phyloP scores from a whole-genome alignment of 2,797 vertebrate genomes.

The Sebastes taczanowskii region DNA sequence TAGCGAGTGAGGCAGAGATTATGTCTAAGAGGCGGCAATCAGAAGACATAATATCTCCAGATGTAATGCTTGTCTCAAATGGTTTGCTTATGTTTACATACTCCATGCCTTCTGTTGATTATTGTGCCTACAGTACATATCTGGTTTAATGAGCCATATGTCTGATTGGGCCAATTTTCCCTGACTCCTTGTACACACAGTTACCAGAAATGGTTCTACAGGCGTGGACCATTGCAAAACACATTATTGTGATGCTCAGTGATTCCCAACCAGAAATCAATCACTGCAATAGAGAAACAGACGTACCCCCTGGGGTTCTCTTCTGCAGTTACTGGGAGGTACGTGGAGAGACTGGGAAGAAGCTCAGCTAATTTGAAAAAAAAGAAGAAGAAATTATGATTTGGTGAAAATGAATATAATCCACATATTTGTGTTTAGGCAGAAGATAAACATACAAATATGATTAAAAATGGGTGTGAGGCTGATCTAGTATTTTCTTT shows the following conservation, averaged over 20 bases:
- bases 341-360: background rate
- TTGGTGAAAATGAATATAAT: background rate
- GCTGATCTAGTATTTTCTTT: background rate
- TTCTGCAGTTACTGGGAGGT: background rate
- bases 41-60: slow-evolving; percentile 42
- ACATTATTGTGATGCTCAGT: slow-evolving; percentile 18
- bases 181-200: background rate
- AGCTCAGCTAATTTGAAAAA: background rate
- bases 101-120: slow-evolving; percentile 50
- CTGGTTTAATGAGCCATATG: slow-evolving; percentile 56
- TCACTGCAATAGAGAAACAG: background rate
- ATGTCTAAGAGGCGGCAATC: slow-evolving; percentile 46
- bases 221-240: background rate
- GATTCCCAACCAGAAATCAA: slow-evolving; percentile 8
- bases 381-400: background rate
- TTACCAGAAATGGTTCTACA: slow-evolving; percentile 8
- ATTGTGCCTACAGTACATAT: slow-evolving; percentile 43
- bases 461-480: background rate
- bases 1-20: slow-evolving; percentile 14
- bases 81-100: slow-evolving; percentile 52
- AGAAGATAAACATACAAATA: background rate
- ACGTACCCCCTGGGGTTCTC: background rate
- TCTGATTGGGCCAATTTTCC: slow-evolving; percentile 31
- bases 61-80: slow-evolving; percentile 48
- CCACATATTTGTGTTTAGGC: background rate